Percentiles rank a stretch among this genome's conserved stretches.
These are phyloP conservation scores for Chloroceryle aenea DNA, from an alignment of 2,113 vertebrate species.

Conservation along the genomic window DNA sequence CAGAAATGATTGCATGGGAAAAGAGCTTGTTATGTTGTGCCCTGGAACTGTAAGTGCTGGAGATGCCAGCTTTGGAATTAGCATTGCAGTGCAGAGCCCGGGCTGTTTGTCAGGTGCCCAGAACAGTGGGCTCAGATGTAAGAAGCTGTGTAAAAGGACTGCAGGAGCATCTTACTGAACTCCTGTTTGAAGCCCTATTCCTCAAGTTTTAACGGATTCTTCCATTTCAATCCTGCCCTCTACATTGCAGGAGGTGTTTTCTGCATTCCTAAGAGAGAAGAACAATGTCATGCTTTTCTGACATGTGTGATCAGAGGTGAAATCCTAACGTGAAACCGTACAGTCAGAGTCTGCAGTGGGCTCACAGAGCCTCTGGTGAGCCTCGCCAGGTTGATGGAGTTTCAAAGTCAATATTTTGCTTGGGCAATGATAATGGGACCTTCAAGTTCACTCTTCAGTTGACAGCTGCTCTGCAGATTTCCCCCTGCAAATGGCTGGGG, in stretches of 20 bases:
- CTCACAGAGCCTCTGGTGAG: background rate
- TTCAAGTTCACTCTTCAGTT: background rate
- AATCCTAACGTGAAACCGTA: background rate
- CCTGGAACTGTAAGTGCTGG: background rate
- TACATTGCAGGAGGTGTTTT: background rate
- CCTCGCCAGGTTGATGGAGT: background rate
- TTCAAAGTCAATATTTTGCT: conserved; percentile 13
- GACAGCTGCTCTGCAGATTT: conserved; percentile 24
- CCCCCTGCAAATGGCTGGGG: background rate
- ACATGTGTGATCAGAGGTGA: background rate
- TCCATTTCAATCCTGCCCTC: background rate
- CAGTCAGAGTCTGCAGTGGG: background rate
- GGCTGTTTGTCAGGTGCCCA: background rate
- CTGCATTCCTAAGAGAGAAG: background rate
- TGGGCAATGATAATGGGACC: background rate
- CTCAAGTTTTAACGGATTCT: background rate
- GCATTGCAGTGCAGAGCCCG: background rate
- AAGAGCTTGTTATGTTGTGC: background rate
- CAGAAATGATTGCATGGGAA: background rate
- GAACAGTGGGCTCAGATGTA: background rate
- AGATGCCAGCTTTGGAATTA: background rate
- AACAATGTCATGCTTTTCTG: background rate
- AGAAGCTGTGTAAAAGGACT: background rate
- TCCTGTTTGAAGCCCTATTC: background rate
- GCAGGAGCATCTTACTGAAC: background rate